Evolutionary conservation across 2,888 invertebrate genomes (phyloP), one percentile per base, ranked within the genome.

Genomic region (Dioctria linearis): DNA sequence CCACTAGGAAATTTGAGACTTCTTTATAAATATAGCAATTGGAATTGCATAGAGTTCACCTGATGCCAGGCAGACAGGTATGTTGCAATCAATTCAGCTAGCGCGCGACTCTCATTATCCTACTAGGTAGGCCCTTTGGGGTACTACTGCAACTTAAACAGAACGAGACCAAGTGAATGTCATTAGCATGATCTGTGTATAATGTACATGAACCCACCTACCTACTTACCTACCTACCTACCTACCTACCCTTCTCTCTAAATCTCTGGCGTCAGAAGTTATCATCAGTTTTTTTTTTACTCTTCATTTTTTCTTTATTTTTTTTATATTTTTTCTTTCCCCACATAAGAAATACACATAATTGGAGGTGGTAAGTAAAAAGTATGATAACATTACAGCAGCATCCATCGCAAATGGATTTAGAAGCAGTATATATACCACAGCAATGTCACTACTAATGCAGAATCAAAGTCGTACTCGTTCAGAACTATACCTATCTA

Each of bases 81-180:
- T 75, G 75, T 42, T 75, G 75, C 59, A 75, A 75, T 75, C 37
- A 25, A 40, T n/a, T 3, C 40, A 40, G 57, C 57, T 49, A 54
- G 80, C 71, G 66, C 73, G 80, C 43, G 59, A 25, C 0, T 66
- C 78, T 67, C 73, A 80, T 82, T 80, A 78, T 82, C 79, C 66
- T 80, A 43, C 76, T 69, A 79, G 25, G 71, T 69, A 79, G 25
- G 71, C 73, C 69, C 63, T 37, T 40, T 73, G 65, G 66, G 51
- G 25, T 25, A 25, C 25, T 69, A 81, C 67, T 46, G 69, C 80
- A 80, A 80, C 82, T 57, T 80, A 82, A 83, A 82, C 83, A 83
- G 83, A 83, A 83, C 83, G 83, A 81, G 80, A 83, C 83, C 83
- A 81, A 81, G 83, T 83, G 83, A 83, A 83, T 83, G 83, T 80